Conservation (phyloP, 2,113 vertebrate genomes). For the Callorhinus ursinus region DNA sequence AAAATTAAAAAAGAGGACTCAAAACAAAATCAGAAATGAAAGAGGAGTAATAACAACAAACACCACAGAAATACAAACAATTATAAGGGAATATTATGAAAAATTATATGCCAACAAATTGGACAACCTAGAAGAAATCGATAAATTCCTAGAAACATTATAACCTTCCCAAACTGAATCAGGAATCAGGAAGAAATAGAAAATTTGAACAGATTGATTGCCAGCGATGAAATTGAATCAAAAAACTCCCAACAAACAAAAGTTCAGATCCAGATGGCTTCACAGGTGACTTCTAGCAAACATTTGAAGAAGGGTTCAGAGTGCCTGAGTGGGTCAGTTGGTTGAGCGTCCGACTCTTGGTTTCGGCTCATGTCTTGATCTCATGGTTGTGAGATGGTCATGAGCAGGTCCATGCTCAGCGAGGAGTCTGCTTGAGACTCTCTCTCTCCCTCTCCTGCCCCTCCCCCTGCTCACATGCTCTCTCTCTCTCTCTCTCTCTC, state of each 20-base stretch:
- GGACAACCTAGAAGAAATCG: background rate
- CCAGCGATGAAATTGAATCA: background rate
- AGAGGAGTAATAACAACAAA: background rate
- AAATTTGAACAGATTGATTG: background rate
- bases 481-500: background rate
- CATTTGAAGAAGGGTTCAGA: background rate
- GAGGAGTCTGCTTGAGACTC: background rate
- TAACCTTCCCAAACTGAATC: background rate
- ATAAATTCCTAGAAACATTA: background rate
- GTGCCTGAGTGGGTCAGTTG: background rate
- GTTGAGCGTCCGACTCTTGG: background rate
- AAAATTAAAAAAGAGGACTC: background rate
- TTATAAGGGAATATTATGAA: background rate
- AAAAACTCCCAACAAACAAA: background rate
- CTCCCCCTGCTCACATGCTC: background rate
- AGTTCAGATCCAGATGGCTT: background rate
- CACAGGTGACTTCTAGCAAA: background rate
- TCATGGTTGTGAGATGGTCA: background rate
- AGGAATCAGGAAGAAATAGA: background rate
- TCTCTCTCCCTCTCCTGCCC: background rate
- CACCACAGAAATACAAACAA: background rate
- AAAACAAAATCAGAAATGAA: background rate
- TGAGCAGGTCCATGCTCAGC: no score
- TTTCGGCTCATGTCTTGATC: background rate
- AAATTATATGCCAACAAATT: background rate